phyloP scores from a whole-genome alignment of 2,888 invertebrate species.

The Synergus japonicus region DNA sequence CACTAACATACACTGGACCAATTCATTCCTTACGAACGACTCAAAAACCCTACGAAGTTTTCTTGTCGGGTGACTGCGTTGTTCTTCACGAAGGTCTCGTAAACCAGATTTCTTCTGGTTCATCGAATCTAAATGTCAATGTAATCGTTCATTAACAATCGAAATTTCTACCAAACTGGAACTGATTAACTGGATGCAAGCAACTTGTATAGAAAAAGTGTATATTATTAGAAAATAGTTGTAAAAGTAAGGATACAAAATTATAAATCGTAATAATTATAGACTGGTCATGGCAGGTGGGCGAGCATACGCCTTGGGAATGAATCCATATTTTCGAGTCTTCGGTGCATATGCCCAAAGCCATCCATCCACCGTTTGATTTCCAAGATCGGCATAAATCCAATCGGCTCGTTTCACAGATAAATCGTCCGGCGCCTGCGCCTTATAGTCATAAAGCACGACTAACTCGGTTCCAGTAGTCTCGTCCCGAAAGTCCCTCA shows the following conservation, averaged over 20 bases:
- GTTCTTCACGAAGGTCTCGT: conserved; percentile 72
- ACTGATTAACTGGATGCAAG: conserved; percentile 14
- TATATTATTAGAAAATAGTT: conserved; percentile 64
- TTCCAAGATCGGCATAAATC: conserved; percentile 95
- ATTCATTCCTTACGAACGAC: conserved; percentile 71
- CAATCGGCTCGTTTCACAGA: conserved; percentile 94
- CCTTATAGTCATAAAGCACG: conserved; percentile 97
- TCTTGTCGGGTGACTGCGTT: conserved; percentile 70
- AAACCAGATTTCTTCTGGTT: conserved; percentile 66
- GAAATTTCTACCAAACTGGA: background rate
- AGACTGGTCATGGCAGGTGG: conserved; percentile 95
- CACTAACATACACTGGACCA: conserved; percentile 72
- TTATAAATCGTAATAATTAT: conserved; percentile 73
- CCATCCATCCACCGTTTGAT: conserved; percentile 97
- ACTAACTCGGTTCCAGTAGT: conserved; percentile 90
- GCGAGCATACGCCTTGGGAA: conserved; percentile 95
- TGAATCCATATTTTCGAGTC: conserved; percentile 94
- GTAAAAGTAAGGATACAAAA: conserved; percentile 63
- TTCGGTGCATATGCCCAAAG: conserved; percentile 97
- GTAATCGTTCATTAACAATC: conserved; percentile 67
- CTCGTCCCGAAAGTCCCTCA: conserved; percentile 74
- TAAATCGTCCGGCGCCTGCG: conserved; percentile 95
- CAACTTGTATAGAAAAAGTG: conserved; percentile 60
- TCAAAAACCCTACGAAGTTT: conserved; percentile 71
- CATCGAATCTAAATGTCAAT: conserved; percentile 69